Evolutionary conservation across 1,140 invertebrate genomes (phyloP), one percentile per base, ranked within the genome.

Genomic region (Papilio xuthus): DNA sequence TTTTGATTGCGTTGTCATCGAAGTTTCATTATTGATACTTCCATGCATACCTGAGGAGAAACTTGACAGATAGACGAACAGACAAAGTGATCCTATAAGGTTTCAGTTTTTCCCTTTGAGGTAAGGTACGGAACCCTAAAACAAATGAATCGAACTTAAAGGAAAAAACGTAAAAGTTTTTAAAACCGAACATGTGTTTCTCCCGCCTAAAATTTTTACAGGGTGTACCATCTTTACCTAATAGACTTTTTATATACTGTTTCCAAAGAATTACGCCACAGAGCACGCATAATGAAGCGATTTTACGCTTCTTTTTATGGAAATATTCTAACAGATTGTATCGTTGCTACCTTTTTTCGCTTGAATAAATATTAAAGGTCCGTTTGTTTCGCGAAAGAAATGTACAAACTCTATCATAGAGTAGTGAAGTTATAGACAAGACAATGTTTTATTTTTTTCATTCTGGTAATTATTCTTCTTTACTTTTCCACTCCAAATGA

Each of bases 261-360:
- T 42, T 42, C 37, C 69, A 13, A 71, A 42, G 69, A 23, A 42
- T 23, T 71, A 71, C 69, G 37, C 69, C 67, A 41, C 37, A 70
- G 28, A 71, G 69, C 69, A 18, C 69, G 41, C 41, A 71, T 41
- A 71, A 71, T 71, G 69, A 71, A 71, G 69, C n/a, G 69, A 71
- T 71, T 71, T 71, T 12, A 71, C 69, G 69, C 26, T 15, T 71
- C 41, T 71, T 71, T 71, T 71, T 71, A 71, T 73, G 42, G 71
- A 73, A 73, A 73, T 73, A 73, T 73, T 42, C 42, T 15, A 47
- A 26, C 71, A 47, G 41, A 73, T 73, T 73, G 37, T 73, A 73
- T 73, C 42, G 41, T 20, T 73, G 0, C 10, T 28, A 47, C 71
- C 71, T 10, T 73, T 73, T 72, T 73, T 15, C 71, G 71, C n/a